A percentile compares a stretch with the other conserved stretches of the same genome.
These are phyloP conservation scores for Eulimnadia texana DNA, from an alignment of 1,140 invertebrate genomes.

Conservation along the genomic window DNA sequence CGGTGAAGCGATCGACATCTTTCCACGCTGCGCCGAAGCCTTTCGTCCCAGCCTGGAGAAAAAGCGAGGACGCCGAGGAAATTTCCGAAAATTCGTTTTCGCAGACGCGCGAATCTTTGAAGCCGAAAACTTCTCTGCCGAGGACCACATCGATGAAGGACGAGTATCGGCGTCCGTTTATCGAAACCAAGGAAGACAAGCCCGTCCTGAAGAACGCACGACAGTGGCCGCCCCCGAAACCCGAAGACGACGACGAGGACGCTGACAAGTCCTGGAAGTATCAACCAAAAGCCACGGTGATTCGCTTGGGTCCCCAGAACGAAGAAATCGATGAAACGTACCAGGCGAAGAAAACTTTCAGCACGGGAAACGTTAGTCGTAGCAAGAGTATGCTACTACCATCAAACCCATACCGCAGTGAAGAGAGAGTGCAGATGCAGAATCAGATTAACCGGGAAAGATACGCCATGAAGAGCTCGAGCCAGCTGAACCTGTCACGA, in stretches of 20 bases:
- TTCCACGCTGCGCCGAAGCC: constrained; percentile 3
- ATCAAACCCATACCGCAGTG: too few species aligned
- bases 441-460: too few species aligned
- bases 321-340: not conserved
- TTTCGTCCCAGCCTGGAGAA: not conserved
- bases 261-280: not conserved
- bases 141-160: not conserved
- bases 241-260: not conserved
- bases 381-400: too few species aligned
- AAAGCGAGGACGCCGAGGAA: not conserved
- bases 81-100: not conserved
- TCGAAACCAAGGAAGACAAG: not conserved
- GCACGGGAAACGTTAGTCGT: not conserved
- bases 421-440: too few species aligned
- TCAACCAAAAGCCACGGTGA: not conserved
- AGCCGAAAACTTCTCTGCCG: not conserved
- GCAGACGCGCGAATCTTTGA: not conserved
- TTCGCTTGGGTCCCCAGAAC: not conserved
- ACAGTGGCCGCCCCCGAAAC: not conserved
- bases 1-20: constrained; percentile 4
- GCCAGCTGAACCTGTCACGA: too few species aligned
- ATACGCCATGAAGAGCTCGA: too few species aligned
- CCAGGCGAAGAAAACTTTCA: not conserved
- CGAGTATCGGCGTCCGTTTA: not conserved
- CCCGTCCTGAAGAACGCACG: not conserved